A percentile compares a stretch with the other conserved stretches of the same genome.
phyloP scores from a whole-genome alignment of 2,888 invertebrate genomes.

The Pantelozetes paolii region DNA sequence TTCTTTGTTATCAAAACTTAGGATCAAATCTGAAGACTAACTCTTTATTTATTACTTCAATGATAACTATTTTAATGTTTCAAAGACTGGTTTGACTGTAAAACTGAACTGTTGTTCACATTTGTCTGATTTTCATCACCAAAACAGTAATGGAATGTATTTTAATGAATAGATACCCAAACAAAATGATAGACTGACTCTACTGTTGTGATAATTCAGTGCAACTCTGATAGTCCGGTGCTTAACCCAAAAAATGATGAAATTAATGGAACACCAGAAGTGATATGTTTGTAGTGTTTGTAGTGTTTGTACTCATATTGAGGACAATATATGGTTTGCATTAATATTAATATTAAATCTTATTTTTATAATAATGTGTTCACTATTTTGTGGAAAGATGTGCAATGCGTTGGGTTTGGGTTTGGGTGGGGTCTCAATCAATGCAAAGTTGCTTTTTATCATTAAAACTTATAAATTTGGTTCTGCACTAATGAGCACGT shows the following conservation, averaged over 20 bases:
- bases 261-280: background rate
- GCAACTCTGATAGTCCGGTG: background rate
- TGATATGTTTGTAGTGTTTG: background rate
- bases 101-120: background rate
- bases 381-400: background rate
- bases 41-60: background rate
- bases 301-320: background rate
- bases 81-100: background rate
- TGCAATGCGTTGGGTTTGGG: background rate
- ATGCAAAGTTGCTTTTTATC: slow-evolving; percentile 4
- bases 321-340: slow-evolving; percentile 7
- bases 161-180: background rate
- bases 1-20: no score
- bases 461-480: background rate
- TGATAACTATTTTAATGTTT: no score
- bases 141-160: background rate
- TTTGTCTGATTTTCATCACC: background rate
- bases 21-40: no score
- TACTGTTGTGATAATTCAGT: background rate
- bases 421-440: slow-evolving; percentile 37
- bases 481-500: slow-evolving; percentile 24
- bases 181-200: background rate
- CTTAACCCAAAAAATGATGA: background rate
- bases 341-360: slow-evolving; percentile 28
- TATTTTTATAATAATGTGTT: slow-evolving; percentile 2